A percentile compares a stretch with the other conserved stretches of the same genome.
phyloP scores from a whole-genome alignment of 2,113 vertebrate genomes.

The Tragelaphus buxtoni region DNA sequence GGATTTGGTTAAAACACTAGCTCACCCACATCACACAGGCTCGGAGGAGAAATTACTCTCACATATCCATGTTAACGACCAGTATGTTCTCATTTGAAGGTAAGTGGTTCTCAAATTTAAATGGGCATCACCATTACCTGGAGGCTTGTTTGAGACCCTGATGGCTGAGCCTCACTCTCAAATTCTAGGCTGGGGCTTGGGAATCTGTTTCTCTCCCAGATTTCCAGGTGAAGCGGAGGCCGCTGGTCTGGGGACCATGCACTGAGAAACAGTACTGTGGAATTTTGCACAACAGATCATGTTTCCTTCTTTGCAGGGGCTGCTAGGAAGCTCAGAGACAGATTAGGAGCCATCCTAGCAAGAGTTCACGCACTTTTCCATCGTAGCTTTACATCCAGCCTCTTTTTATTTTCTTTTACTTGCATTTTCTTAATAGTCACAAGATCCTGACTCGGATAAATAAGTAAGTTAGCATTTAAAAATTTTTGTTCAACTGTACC shows the following conservation, averaged over 20 bases:
- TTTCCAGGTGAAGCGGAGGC: not conserved
- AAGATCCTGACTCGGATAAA: not conserved
- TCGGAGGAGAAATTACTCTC: not conserved
- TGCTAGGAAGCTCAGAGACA: not conserved
- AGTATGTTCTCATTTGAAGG: not conserved
- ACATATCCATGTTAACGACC: not conserved
- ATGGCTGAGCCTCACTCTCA: not conserved
- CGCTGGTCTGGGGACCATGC: too few species aligned
- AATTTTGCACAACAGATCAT: not conserved
- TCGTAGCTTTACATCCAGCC: not conserved
- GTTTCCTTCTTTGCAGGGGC: not conserved
- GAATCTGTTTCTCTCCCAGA: not conserved
- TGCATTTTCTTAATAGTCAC: not conserved
- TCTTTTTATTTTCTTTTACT: not conserved
- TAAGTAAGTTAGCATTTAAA: not conserved
- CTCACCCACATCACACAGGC: not conserved
- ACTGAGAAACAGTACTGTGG: not conserved
- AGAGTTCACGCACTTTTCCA: not conserved
- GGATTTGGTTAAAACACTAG: too few species aligned
- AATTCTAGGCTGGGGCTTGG: not conserved
- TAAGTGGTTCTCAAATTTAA: not conserved
- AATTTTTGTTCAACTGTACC: not conserved
- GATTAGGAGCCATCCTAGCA: not conserved
- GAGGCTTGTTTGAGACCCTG: not conserved
- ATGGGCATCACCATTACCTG: not conserved